Evolutionary conservation across 2,113 vertebrate genomes (phyloP).

Genomic region (Globicephala melas): DNA sequence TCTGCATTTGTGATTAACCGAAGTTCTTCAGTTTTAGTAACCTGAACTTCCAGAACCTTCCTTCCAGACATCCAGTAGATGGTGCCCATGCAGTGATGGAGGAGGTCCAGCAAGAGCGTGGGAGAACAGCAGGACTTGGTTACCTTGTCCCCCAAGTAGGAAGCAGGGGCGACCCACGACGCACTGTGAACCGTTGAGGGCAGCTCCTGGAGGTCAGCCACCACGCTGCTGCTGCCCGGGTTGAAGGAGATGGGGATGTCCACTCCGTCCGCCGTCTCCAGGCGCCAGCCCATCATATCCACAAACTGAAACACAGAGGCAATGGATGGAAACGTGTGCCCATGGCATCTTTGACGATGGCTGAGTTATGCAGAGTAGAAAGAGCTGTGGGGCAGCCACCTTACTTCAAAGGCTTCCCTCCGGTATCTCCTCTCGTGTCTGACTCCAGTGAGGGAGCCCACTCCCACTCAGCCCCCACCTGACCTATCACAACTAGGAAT

Average conservation of each 20-base stretch:
- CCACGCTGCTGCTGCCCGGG: constrained; percentile 88
- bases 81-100: background rate
- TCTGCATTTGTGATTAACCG: background rate
- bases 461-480: fast-evolving
- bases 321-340: background rate
- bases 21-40: background rate
- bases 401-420: background rate
- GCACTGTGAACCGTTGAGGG: constrained; percentile 82
- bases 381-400: background rate
- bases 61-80: background rate
- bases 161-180: constrained; percentile 90
- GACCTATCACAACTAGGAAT: background rate
- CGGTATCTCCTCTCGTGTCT: background rate
- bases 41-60: background rate
- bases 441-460: too few relatives aligned
- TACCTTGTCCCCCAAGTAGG: constrained; percentile 94
- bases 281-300: constrained; percentile 90
- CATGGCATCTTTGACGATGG: background rate
- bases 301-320: constrained; percentile 84
- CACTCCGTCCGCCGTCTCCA: constrained; percentile 82
- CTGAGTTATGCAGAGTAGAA: background rate
- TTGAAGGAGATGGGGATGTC: constrained; percentile 89
- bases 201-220: constrained; percentile 94
- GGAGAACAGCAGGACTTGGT: background rate
- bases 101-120: background rate